Evolutionary conservation across 2,113 vertebrate species (phyloP).

Genomic region (Oreocharis arfaki): DNA sequence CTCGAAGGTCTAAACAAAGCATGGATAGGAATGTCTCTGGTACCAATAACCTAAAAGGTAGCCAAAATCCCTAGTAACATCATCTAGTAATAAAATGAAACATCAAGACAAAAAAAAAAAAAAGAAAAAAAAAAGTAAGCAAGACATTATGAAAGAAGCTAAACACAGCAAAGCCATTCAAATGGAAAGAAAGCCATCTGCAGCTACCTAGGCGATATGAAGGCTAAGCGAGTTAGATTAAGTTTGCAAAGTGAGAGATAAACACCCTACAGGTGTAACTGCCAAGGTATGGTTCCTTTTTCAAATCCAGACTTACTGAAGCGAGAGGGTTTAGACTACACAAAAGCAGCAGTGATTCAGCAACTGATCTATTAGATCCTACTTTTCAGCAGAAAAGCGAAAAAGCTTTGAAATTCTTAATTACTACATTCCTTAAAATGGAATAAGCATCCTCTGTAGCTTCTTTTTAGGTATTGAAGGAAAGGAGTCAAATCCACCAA

Average conservation of each 20-base stretch:
- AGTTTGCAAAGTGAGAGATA: conserved; percentile 20
- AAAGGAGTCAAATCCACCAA: background rate
- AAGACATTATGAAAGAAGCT: accelerated
- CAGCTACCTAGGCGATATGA: background rate
- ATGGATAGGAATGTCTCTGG: background rate
- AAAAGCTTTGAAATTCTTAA: conserved; percentile 1
- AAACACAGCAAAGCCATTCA: background rate
- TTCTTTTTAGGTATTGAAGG: background rate
- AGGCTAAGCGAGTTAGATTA: background rate
- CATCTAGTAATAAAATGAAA: background rate
- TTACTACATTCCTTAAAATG: background rate
- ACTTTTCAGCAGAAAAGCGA: background rate
- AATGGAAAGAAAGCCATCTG: conserved; percentile 7
- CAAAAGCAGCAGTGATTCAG: background rate
- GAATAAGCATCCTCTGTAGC: background rate
- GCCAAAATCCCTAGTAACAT: background rate
- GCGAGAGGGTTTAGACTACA: background rate
- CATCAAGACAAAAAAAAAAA: background rate
- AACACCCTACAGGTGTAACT: conserved; percentile 15
- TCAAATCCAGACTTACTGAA: background rate
- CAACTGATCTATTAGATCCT: background rate
- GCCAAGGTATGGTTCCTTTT: background rate
- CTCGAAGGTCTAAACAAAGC: conserved; percentile 31
- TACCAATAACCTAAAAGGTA: conserved; percentile 36
- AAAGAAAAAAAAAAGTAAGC: background rate